These are phyloP conservation scores for Drosophila orosa DNA, from an alignment of 1,140 invertebrate genomes.

Conservation along the genomic window DNA sequence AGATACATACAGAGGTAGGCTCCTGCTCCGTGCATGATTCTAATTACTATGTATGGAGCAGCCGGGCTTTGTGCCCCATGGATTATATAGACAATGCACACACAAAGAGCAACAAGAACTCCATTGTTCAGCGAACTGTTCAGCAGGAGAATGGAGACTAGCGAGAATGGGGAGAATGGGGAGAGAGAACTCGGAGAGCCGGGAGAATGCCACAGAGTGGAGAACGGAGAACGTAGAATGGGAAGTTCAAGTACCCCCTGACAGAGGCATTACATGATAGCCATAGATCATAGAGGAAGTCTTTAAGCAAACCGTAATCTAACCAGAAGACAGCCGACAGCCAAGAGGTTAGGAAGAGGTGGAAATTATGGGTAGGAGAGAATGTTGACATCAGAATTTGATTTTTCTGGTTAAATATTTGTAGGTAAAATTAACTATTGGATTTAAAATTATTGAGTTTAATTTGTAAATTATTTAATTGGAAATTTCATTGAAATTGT, in stretches of 20 bases:
- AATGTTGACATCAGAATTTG: not conserved
- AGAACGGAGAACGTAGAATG: conserved; percentile 23
- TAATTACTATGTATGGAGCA: conserved; percentile 74
- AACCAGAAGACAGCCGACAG: not conserved
- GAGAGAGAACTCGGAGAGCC: not conserved
- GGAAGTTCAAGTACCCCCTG: conserved; percentile 70
- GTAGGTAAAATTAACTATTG: not conserved
- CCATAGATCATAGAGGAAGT: conserved; percentile 45
- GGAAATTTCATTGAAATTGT: too few relatives aligned
- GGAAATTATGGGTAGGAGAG: not conserved
- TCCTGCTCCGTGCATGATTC: conserved; percentile 67
- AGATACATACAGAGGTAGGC: conserved; percentile 27
- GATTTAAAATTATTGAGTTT: not conserved
- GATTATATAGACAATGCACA: conserved; percentile 59
- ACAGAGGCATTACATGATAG: conserved; percentile 41
- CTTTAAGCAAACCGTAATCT: conserved; percentile 24
- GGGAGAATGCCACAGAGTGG: conserved; percentile 11
- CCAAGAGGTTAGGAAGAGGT: not conserved
- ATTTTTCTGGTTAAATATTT: not conserved
- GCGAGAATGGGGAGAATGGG: conserved; percentile 4
- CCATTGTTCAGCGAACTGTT: conserved; percentile 35
- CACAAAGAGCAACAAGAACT: conserved; percentile 28
- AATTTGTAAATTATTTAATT: not conserved
- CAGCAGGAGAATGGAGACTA: conserved; percentile 21
- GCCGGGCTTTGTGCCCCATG: conserved; percentile 34